Evolutionary conservation across 2,888 invertebrate species (phyloP).

Genomic region (Oxyteleia sp.): DNA sequence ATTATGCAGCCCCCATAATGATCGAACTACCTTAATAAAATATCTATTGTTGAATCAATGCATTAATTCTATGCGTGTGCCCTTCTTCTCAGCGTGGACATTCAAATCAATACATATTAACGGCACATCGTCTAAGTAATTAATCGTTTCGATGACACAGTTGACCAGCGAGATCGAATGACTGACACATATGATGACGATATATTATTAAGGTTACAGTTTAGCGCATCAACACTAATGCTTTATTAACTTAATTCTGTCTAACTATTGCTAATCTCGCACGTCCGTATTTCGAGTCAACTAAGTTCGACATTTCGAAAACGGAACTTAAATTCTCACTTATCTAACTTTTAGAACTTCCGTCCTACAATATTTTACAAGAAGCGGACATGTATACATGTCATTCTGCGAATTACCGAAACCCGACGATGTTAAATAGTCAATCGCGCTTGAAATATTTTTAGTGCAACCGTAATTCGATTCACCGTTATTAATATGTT

Average conservation of each 20-base stretch:
- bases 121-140: not conserved
- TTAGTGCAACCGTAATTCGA: too few relatives aligned
- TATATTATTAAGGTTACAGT: conserved; percentile 76
- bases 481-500: too few relatives aligned
- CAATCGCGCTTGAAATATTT: not conserved
- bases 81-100: too few relatives aligned
- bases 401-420: conserved; percentile 28
- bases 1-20: too few relatives aligned
- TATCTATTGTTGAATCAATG: too few relatives aligned
- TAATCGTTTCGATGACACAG: conserved; percentile 13
- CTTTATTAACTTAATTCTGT: conserved; percentile 77
- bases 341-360: conserved; percentile 59
- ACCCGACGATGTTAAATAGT: not conserved
- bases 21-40: too few relatives aligned
- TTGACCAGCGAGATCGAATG: conserved; percentile 46
- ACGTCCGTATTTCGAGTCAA: conserved; percentile 74
- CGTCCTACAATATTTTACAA: conserved; percentile 32
- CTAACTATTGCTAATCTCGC: conserved; percentile 78
- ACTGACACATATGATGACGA: conserved; percentile 43
- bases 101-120: not conserved
- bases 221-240: conserved; percentile 71
- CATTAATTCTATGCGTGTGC: too few relatives aligned
- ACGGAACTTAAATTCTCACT: conserved; percentile 65
- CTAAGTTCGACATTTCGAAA: conserved; percentile 63
- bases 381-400: conserved; percentile 9